phyloP scores from a whole-genome alignment of 1,140 invertebrate genomes.

The Bombus picipes region DNA sequence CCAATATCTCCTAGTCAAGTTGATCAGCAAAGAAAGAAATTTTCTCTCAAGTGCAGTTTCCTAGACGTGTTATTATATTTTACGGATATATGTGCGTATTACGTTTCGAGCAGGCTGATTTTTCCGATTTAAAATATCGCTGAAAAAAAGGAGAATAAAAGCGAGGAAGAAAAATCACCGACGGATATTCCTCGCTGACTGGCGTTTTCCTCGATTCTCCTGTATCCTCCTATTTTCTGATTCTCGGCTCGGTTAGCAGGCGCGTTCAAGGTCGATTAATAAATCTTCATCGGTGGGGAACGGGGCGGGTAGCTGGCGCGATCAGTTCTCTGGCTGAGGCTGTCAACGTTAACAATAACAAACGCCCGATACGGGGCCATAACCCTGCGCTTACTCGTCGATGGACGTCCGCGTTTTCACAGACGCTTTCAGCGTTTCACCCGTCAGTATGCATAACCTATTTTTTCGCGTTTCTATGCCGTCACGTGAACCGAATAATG shows the following conservation, averaged over 20 bases:
- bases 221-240: not conserved
- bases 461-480: conserved; percentile 21
- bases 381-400: not conserved
- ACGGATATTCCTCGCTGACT: not conserved
- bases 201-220: not conserved
- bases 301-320: not conserved
- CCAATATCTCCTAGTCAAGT: conserved; percentile 4
- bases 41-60: not conserved
- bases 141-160: too few relatives aligned
- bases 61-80: not conserved
- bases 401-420: not conserved
- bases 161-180: not conserved
- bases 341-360: conserved; percentile 27
- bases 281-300: not conserved
- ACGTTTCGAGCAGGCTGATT: not conserved
- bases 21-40: not conserved
- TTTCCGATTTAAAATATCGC: not conserved
- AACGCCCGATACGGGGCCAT: not conserved
- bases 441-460: conserved; percentile 45
- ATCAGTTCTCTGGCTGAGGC: not conserved
- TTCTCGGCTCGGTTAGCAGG: too few relatives aligned
- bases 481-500: conserved; percentile 20
- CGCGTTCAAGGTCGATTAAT: conserved; percentile 6
- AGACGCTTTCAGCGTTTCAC: not conserved
- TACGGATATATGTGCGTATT: not conserved